Evolutionary conservation across 1,140 invertebrate genomes (phyloP), one percentile per base, ranked within the genome.

Genomic region (Delia radicum): DNA sequence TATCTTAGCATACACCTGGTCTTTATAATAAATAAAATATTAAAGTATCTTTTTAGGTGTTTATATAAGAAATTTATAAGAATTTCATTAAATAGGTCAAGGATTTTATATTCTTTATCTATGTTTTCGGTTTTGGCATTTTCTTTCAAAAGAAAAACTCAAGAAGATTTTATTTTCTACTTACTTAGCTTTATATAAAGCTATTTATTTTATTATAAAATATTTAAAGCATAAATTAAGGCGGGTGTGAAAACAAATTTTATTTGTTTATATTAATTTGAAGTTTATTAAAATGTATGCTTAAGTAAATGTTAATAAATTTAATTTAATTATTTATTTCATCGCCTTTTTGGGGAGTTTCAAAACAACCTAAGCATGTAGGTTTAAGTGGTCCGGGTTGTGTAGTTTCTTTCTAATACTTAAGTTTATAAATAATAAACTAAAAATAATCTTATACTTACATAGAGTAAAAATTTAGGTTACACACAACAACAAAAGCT

Each of bases 391-490:
- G 48, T 55, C 48, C 48, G 18, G 15, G n/a, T n/a, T 4, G 5
- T 24, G 5, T 48, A 55, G 48, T 55, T 42, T 5, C 18, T 55
- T 55, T 21, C 33, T 21, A 55, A 55, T 55, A 18, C 24, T 55
- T 55, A 55, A 18, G 3, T 33, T 69, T 18, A 69, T 69, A 33
- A 69, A 69, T 69, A 33, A 69, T 69, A 69, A 69, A 69, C 65
- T 69, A 31, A 37, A 69, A 69, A 69, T 69, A 28, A 69, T 69
- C 31, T 24, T 33, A 8, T 2, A 69, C 18, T 69, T 33, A n/a
- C 65, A 21, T 21, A 4, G 31, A 33, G 65, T 33, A 18, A 33
- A 33, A 21, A 31, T 69, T 37, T 33, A 69, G 65, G 65, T 31
- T 18, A 24, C 24, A 69, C 33, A 69, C n/a, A 69, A 37, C n/a